These are phyloP conservation scores for Cariama cristata DNA, from an alignment of 2,113 vertebrate species.

Conservation along the genomic window DNA sequence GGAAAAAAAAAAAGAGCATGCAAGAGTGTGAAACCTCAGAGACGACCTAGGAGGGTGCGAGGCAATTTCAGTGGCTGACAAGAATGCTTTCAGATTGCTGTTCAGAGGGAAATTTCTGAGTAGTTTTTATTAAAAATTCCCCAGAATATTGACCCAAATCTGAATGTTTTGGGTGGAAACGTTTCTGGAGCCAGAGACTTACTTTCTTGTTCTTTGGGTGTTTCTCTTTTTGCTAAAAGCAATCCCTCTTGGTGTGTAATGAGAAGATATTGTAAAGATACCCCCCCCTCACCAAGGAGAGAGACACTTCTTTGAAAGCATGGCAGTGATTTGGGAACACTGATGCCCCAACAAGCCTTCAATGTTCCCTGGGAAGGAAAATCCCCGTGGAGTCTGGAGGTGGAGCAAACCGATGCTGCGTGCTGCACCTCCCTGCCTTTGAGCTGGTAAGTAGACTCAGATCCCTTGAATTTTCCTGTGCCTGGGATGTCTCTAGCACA, in stretches of 20 bases:
- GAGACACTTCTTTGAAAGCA: not conserved
- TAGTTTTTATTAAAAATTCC: not conserved
- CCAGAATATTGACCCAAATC: not conserved
- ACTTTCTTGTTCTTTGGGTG: not conserved
- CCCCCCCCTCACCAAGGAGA: fast-evolving
- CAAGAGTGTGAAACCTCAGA: conserved; percentile 18
- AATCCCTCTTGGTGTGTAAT: not conserved
- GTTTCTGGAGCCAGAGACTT: not conserved
- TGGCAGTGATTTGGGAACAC: not conserved
- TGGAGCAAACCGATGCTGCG: fast-evolving
- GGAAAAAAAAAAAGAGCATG: not conserved
- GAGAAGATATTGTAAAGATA: not conserved
- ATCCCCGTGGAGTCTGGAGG: not conserved
- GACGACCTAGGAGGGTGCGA: not conserved
- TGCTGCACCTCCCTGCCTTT: not conserved
- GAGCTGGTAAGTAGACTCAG: not conserved
- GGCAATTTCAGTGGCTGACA: conserved; percentile 30
- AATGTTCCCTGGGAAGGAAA: not conserved
- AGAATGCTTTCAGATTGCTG: not conserved
- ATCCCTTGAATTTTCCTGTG: not conserved
- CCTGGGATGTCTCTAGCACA: not conserved
- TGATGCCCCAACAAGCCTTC: not conserved
- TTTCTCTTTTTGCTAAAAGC: not conserved
- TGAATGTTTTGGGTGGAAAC: not conserved
- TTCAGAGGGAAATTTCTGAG: conserved; percentile 7